These are phyloP conservation scores for Hemichromis elongatus DNA, from an alignment of 2,113 vertebrate species.

Conservation along the genomic window DNA sequence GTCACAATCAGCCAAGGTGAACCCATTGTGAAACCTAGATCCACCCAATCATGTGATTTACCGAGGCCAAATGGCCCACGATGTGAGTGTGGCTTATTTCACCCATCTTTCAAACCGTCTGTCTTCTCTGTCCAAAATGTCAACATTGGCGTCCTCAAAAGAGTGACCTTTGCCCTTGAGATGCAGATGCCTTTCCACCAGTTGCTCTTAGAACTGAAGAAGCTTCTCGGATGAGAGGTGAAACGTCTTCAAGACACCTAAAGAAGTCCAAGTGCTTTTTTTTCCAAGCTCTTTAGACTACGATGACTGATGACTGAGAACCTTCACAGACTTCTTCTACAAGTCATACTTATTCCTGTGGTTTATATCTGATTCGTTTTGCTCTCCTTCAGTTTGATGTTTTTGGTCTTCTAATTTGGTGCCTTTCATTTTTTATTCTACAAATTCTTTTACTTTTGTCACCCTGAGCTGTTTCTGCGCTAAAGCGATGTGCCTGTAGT, in stretches of 20 bases:
- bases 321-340: background rate
- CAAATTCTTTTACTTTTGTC: background rate
- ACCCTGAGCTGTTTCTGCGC: rapidly evolving
- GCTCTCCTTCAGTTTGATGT: background rate
- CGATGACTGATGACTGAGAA: background rate
- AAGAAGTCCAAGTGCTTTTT: background rate
- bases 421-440: background rate
- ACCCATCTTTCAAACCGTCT: background rate
- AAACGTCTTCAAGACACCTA: background rate
- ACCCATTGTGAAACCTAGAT: background rate
- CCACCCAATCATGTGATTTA: background rate
- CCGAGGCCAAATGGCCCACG: background rate
- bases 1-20: background rate
- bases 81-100: rapidly evolving
- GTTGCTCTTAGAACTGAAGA: background rate
- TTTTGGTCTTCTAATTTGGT: rapidly evolving
- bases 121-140: too few species aligned
- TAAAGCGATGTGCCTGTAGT: background rate
- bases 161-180: background rate
- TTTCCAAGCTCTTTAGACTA: background rate
- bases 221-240: background rate
- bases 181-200: background rate
- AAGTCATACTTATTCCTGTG: background rate
- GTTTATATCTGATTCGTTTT: background rate
- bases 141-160: background rate